A percentile compares a stretch with the other conserved stretches of the same genome.
phyloP scores from a whole-genome alignment of 2,888 invertebrate species.

The Drosophila tripunctata region DNA sequence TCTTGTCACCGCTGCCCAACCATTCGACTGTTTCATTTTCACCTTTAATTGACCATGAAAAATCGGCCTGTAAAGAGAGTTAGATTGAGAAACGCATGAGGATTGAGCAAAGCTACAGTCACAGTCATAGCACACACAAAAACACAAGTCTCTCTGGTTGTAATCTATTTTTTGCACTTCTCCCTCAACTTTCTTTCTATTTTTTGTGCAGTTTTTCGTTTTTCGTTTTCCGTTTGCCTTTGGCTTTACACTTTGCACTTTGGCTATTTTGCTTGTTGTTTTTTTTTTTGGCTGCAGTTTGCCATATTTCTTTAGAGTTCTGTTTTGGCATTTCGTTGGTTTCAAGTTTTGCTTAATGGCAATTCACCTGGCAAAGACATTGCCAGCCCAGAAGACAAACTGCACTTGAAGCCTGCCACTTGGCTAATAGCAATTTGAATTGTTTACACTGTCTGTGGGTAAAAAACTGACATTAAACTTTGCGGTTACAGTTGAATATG shows the following conservation, averaged over 20 bases:
- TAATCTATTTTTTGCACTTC: too few species aligned
- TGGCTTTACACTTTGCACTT: constrained; percentile 26
- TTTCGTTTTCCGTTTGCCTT: constrained; percentile 10
- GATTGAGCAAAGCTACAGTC: not conserved
- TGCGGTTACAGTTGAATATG: not conserved
- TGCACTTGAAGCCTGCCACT: constrained; percentile 11
- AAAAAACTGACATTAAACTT: not conserved
- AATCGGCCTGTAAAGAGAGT: constrained; percentile 86
- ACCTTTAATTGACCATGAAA: constrained; percentile 93
- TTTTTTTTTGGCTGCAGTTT: constrained; percentile 20
- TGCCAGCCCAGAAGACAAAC: not conserved
- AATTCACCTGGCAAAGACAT: not conserved
- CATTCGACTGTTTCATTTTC: constrained; percentile 91
- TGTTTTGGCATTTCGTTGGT: constrained; percentile 1
- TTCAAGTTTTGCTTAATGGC: constrained; percentile 21
- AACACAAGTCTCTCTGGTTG: too few species aligned
- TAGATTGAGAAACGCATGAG: constrained; percentile 18
- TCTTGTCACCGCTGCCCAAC: constrained; percentile 84
- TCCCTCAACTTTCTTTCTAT: too few species aligned
- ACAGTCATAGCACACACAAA: not conserved
- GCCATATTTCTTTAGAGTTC: constrained; percentile 22
- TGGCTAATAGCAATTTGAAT: constrained; percentile 21
- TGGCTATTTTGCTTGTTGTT: constrained; percentile 16
- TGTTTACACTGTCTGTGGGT: constrained; percentile 6
- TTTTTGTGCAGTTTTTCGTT: not conserved